These are phyloP conservation scores for Polyommatus icarus DNA, from an alignment of 2,888 invertebrate genomes.

Conservation along the genomic window DNA sequence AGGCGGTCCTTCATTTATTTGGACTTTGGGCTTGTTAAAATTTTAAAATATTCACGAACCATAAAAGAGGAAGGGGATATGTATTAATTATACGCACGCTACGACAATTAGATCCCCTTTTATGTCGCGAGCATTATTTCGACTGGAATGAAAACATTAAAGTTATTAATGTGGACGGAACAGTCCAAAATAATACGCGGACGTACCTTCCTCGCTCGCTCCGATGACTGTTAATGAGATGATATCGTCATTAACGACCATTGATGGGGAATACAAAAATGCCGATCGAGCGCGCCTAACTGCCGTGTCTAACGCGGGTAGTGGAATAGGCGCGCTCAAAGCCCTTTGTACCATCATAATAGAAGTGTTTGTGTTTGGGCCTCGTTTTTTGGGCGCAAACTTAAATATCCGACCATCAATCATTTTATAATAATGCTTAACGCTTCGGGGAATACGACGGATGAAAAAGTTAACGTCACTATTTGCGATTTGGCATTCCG, in stretches of 20 bases:
- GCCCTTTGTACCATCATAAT: constrained; percentile 69
- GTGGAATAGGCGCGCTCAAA: constrained; percentile 64
- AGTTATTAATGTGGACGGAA: constrained; percentile 61
- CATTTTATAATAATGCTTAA: constrained; percentile 72
- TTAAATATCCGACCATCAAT: constrained; percentile 76
- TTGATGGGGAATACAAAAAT: constrained; percentile 65
- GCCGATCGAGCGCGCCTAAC: constrained; percentile 76
- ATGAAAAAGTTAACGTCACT: constrained; percentile 59
- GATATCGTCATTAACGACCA: constrained; percentile 71
- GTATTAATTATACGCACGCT: constrained; percentile 45
- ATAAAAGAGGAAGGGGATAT: constrained; percentile 35
- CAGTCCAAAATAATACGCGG: constrained; percentile 56
- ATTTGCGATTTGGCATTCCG: constrained; percentile 58
- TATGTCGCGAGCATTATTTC: constrained; percentile 46
- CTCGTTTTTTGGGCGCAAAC: constrained; percentile 56
- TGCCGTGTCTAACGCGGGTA: constrained; percentile 69
- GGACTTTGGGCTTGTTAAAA: constrained; percentile 23
- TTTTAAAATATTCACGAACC: constrained; percentile 27
- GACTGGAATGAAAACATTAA: constrained; percentile 63
- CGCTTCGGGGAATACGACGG: constrained; percentile 54
- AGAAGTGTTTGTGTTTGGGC: constrained; percentile 75
- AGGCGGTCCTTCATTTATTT: constrained; percentile 2
- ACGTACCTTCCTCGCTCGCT: constrained; percentile 60
- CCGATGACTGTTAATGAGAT: constrained; percentile 72
- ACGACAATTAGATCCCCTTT: constrained; percentile 46